A percentile compares a stretch with the other conserved stretches of the same genome.
These are phyloP conservation scores for Polyommatus icarus DNA, from an alignment of 2,888 invertebrate species.

Conservation along the genomic window DNA sequence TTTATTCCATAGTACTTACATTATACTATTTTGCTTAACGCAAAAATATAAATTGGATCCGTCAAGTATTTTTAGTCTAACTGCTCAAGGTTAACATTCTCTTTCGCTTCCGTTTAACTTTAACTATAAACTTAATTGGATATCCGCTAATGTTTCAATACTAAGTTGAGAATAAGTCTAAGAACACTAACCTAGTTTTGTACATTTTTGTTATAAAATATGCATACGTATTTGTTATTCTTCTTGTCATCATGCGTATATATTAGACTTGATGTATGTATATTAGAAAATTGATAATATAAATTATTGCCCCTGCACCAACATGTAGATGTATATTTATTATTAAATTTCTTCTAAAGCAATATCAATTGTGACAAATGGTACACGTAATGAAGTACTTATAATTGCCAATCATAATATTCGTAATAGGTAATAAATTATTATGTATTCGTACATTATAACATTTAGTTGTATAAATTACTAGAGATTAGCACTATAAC, in stretches of 20 bases:
- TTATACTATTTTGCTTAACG: background rate
- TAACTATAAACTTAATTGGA: background rate
- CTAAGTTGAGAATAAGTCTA: background rate
- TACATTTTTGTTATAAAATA: background rate
- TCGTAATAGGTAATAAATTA: too few relatives aligned
- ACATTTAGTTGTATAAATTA: conserved; percentile 13
- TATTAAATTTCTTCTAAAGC: too few relatives aligned
- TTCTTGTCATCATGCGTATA: too few relatives aligned
- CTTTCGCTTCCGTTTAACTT: conserved; percentile 10
- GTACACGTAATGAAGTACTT: too few relatives aligned
- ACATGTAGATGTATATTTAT: too few relatives aligned
- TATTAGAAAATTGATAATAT: too few relatives aligned
- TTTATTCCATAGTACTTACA: too few relatives aligned
- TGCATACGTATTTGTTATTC: too few relatives aligned
- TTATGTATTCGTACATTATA: background rate
- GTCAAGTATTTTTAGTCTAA: background rate
- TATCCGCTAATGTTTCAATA: background rate
- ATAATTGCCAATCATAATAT: too few relatives aligned
- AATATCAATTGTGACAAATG: too few relatives aligned
- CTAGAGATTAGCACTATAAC: conserved; percentile 11
- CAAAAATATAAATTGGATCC: background rate
- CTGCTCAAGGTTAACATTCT: conserved; percentile 19
- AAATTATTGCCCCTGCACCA: too few relatives aligned
- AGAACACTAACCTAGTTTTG: background rate
- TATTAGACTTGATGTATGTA: too few relatives aligned